phyloP scores from a whole-genome alignment of 2,797 vertebrate species.

The Karalla daura region DNA sequence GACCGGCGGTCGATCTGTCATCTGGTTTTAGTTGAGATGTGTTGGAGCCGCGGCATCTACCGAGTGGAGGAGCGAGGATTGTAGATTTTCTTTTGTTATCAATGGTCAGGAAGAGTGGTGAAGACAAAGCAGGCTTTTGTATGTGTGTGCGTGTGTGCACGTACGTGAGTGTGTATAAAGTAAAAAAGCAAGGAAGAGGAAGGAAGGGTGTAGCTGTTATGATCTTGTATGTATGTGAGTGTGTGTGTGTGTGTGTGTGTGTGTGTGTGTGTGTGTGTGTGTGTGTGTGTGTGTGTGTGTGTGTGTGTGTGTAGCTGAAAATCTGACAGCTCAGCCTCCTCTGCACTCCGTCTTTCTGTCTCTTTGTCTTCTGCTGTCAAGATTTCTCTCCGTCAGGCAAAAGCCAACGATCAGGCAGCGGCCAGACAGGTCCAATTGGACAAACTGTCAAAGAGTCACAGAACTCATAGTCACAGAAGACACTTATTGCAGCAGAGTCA shows the following conservation, averaged over 20 bases:
- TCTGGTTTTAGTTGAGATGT: conserved; percentile 39
- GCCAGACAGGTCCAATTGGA: conserved; percentile 30
- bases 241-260: no score
- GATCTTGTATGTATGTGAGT: not conserved
- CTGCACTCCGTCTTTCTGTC: conserved; percentile 30
- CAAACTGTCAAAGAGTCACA: conserved; percentile 54
- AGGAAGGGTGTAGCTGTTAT: conserved; percentile 16
- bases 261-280: not conserved
- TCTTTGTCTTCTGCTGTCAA: conserved; percentile 59
- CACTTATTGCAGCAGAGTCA: conserved; percentile 30
- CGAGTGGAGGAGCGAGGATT: conserved; percentile 19
- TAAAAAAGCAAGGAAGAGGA: conserved; percentile 21
- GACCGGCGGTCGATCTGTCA: conserved; percentile 43
- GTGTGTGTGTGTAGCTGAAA: conserved; percentile 32
- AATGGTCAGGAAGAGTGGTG: conserved; percentile 37
- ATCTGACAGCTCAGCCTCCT: conserved; percentile 56
- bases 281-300: not conserved
- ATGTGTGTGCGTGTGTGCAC: conserved; percentile 12
- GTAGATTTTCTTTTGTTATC: conserved; percentile 25
- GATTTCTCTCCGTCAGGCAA: conserved; percentile 38
- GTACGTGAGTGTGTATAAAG: no score
- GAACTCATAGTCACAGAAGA: conserved; percentile 32
- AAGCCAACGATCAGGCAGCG: conserved; percentile 32
- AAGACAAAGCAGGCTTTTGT: conserved; percentile 2
- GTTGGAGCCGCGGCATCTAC: conserved; percentile 64